Conservation (phyloP, 1,140 invertebrate species). For the Ectropis grisescens region DNA sequence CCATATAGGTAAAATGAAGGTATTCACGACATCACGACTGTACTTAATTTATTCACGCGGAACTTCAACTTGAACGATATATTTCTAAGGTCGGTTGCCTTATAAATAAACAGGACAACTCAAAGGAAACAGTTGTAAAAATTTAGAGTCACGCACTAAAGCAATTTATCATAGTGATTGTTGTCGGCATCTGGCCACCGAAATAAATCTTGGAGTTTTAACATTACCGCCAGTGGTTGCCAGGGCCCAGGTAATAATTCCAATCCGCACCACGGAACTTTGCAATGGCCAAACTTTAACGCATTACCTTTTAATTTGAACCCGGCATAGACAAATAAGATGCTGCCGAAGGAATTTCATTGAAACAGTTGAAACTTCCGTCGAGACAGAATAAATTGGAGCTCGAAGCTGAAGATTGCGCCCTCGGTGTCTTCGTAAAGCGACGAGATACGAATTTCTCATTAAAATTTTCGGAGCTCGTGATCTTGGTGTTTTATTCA, state of each 20-base stretch:
- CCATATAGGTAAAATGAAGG: too few relatives aligned
- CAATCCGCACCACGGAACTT: conserved; percentile 48
- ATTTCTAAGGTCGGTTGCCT: not conserved
- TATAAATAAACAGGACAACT: not conserved
- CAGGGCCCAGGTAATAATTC: conserved; percentile 52
- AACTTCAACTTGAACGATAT: not conserved
- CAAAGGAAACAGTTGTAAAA: conserved; percentile 23
- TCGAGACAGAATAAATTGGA: conserved; percentile 35
- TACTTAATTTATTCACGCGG: not conserved
- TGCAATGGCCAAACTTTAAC: conserved; percentile 46
- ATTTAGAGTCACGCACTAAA: conserved; percentile 28
- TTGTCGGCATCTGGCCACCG: conserved; percentile 39
- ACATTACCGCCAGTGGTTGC: conserved; percentile 31
- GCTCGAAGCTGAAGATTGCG: conserved; percentile 20
- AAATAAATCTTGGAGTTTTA: conserved; percentile 54
- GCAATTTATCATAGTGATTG: conserved; percentile 47
- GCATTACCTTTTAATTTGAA: conserved; percentile 52
- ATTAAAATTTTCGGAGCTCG: conserved; percentile 52
- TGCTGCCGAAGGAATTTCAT: conserved; percentile 23
- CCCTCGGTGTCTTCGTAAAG: conserved; percentile 34
- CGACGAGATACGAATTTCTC: conserved; percentile 51
- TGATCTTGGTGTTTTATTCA: conserved; percentile 37
- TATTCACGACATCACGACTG: not conserved
- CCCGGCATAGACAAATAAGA: conserved; percentile 34
- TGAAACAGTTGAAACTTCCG: conserved; percentile 33